Conservation (phyloP, 1,140 invertebrate genomes). For the Sinella curviseta region DNA sequence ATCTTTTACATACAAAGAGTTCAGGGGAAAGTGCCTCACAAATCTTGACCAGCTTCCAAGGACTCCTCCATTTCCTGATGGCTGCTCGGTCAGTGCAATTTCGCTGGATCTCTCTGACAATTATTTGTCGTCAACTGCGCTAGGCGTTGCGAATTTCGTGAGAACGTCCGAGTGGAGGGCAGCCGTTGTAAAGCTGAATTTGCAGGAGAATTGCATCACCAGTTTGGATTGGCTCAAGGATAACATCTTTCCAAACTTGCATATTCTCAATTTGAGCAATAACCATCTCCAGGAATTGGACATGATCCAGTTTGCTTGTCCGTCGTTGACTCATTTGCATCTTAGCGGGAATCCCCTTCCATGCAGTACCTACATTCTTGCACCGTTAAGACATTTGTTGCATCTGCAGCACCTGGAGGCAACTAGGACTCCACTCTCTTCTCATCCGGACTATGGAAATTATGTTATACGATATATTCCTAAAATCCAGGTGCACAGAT, state of each 20-base stretch:
- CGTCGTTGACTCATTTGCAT: conserved; percentile 35
- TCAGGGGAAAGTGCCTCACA: conserved; percentile 30
- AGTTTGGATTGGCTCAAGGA: conserved; percentile 40
- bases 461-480: conserved; percentile 18
- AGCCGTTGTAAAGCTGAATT: conserved; percentile 32
- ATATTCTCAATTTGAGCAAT: conserved; percentile 39
- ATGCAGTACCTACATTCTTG: conserved; percentile 23
- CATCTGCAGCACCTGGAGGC: conserved; percentile 33
- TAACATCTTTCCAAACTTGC: conserved; percentile 37
- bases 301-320: conserved; percentile 28
- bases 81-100: not conserved
- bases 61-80: conserved; percentile 26
- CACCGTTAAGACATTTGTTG: not conserved
- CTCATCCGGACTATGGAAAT: conserved; percentile 37
- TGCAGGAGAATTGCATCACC: conserved; percentile 43
- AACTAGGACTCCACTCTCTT: conserved; percentile 29
- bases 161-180: conserved; percentile 27
- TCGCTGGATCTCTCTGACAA: conserved; percentile 43
- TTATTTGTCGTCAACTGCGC: conserved; percentile 31
- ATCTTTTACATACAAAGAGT: not conserved
- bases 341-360: conserved; percentile 39
- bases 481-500: conserved; percentile 33
- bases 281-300: conserved; percentile 37
- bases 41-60: conserved; percentile 32
- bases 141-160: not conserved